Conservation (phyloP, 2,113 vertebrate species). For the Oncorhynchus mykiss region DNA sequence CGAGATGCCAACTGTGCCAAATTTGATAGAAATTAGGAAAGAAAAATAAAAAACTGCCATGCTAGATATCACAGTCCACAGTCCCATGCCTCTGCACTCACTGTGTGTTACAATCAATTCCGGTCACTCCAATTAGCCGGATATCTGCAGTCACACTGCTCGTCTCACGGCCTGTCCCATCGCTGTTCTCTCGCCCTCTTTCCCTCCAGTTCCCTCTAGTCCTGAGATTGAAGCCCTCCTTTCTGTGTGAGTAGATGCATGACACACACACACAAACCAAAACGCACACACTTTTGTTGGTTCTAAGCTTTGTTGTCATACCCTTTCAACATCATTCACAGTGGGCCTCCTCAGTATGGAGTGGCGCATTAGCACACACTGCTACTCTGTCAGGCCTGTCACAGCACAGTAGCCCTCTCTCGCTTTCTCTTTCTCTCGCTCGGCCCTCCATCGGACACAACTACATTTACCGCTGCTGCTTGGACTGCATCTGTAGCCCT, state of each 20-base stretch:
- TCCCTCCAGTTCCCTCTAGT: constrained; percentile 37
- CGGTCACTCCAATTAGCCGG: constrained; percentile 43
- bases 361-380: constrained; percentile 17
- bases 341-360: constrained; percentile 20
- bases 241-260: neutral
- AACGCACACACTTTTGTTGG: constrained; percentile 8
- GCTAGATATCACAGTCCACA: constrained; percentile 32
- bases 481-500: constrained; percentile 18
- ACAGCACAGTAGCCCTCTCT: neutral
- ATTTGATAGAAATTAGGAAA: neutral
- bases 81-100: constrained; percentile 23
- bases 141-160: neutral
- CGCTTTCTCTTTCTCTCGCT: neutral
- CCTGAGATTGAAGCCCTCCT: constrained; percentile 8
- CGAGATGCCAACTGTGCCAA: neutral
- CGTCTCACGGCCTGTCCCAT: neutral
- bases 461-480: constrained; percentile 26
- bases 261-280: constrained; percentile 1
- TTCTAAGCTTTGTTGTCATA: constrained; percentile 25
- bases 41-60: neutral
- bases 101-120: constrained; percentile 35
- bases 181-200: neutral
- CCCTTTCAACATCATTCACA: constrained; percentile 37
- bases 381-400: constrained; percentile 2
- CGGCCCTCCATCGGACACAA: constrained; percentile 22